Conservation (phyloP, 2,113 vertebrate genomes). For the Mirounga angustirostris region DNA sequence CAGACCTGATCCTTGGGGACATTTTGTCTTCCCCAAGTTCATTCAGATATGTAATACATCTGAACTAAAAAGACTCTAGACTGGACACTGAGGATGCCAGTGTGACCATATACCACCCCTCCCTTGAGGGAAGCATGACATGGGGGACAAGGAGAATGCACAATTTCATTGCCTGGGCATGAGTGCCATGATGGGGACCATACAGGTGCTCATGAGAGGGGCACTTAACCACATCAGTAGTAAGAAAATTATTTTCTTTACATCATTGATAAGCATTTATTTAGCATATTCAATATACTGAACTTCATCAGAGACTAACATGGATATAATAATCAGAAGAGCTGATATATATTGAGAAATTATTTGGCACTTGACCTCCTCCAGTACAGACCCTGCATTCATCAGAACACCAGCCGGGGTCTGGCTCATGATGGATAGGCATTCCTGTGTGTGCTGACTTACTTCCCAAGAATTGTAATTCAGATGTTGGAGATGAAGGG, state of each 20-base stretch:
- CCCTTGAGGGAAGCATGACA: not conserved
- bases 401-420: not conserved
- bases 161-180: not conserved
- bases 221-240: rapidly evolving
- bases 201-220: rapidly evolving
- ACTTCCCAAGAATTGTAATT: not conserved
- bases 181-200: rapidly evolving
- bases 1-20: not conserved
- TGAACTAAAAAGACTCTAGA: not conserved
- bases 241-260: not conserved
- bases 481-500: not conserved
- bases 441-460: not conserved
- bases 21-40: not conserved
- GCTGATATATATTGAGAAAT: not conserved
- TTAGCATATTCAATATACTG: not conserved
- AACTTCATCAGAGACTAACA: not conserved
- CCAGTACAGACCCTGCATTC: not conserved
- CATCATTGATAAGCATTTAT: not conserved
- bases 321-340: not conserved
- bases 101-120: rapidly evolving
- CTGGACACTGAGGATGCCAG: not conserved
- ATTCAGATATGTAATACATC: not conserved
- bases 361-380: not conserved
- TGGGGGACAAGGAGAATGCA: too few species aligned
- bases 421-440: not conserved